Percentiles rank a stretch among this genome's conserved stretches.
Evolutionary conservation across 2,888 invertebrate genomes (phyloP).

Genomic region (Deilephila porcellus): DNA sequence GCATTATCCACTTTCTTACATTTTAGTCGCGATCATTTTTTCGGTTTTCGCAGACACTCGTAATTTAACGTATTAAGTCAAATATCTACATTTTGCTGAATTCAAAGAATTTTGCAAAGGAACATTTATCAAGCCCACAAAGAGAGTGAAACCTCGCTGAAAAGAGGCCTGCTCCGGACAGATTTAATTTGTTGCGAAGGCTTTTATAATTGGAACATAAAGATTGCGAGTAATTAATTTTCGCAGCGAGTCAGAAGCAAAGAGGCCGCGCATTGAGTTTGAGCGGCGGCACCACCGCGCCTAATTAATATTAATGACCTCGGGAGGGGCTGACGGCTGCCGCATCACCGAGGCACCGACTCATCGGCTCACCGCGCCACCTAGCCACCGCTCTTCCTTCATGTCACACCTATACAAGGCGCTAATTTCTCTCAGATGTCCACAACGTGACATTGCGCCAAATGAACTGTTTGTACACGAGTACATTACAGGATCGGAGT

Average conservation of each 20-base stretch:
- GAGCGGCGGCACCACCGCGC: slow-evolving; percentile 70
- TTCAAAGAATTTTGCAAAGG: slow-evolving; percentile 78
- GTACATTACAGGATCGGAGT: background rate
- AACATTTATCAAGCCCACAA: slow-evolving; percentile 85
- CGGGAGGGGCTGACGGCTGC: slow-evolving; percentile 64
- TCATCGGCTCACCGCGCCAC: slow-evolving; percentile 36
- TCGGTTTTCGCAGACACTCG: slow-evolving; percentile 62
- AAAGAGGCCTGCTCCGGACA: slow-evolving; percentile 83
- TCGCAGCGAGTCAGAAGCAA: slow-evolving; percentile 84
- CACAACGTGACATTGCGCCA: slow-evolving; percentile 39
- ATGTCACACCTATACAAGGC: slow-evolving; percentile 64
- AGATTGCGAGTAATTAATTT: slow-evolving; percentile 85
- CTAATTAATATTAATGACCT: slow-evolving; percentile 84
- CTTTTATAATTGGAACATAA: slow-evolving; percentile 85
- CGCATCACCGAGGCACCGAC: slow-evolving; percentile 34
- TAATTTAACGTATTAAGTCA: slow-evolving; percentile 73
- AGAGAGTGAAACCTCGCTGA: slow-evolving; percentile 84
- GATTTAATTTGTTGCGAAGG: slow-evolving; percentile 86
- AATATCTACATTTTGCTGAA: slow-evolving; percentile 75
- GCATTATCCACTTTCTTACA: slow-evolving; percentile 51
- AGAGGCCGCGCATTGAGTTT: slow-evolving; percentile 77
- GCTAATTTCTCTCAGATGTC: slow-evolving; percentile 51
- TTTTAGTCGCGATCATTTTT: slow-evolving; percentile 48
- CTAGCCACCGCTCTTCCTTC: slow-evolving; percentile 58
- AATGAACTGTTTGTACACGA: background rate